Evolutionary conservation across 2,888 invertebrate genomes (phyloP).

Genomic region (Timandra comae): DNA sequence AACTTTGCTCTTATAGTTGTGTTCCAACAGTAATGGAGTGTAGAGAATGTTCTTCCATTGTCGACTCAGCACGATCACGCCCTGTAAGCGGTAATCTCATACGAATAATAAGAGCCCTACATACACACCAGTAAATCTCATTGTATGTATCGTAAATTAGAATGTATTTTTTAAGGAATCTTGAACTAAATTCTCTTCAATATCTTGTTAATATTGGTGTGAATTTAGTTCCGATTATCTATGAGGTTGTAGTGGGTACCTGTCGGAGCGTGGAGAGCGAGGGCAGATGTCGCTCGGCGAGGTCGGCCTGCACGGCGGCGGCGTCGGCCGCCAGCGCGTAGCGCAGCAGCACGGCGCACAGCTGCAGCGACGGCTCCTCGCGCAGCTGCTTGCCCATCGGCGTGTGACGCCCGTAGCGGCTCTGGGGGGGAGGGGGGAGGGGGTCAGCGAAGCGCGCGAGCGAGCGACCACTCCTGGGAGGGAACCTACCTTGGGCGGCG

Average conservation of each 20-base stretch:
- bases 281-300: slow-evolving; percentile 89
- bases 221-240: no score
- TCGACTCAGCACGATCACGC: slow-evolving; percentile 95
- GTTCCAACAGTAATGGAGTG: slow-evolving; percentile 92
- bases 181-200: no score
- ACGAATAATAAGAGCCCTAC: no score
- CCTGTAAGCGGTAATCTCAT: no score
- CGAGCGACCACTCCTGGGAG: no score
- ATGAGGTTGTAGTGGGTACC: no score
- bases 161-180: no score
- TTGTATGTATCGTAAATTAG: no score
- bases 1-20: slow-evolving; percentile 90
- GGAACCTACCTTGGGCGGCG: slow-evolving; percentile 85
- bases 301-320: slow-evolving; percentile 86
- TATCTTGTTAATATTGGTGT: no score
- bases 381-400: slow-evolving; percentile 92
- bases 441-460: no score
- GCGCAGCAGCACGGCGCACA: slow-evolving; percentile 91
- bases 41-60: slow-evolving; percentile 98
- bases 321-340: slow-evolving; percentile 88
- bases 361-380: slow-evolving; percentile 96
- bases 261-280: slow-evolving; percentile 91
- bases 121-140: no score
- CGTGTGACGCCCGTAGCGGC: slow-evolving; percentile 92
- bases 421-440: no score